Conservation (phyloP, 2,797 vertebrate species). For the Cuculus canorus region DNA sequence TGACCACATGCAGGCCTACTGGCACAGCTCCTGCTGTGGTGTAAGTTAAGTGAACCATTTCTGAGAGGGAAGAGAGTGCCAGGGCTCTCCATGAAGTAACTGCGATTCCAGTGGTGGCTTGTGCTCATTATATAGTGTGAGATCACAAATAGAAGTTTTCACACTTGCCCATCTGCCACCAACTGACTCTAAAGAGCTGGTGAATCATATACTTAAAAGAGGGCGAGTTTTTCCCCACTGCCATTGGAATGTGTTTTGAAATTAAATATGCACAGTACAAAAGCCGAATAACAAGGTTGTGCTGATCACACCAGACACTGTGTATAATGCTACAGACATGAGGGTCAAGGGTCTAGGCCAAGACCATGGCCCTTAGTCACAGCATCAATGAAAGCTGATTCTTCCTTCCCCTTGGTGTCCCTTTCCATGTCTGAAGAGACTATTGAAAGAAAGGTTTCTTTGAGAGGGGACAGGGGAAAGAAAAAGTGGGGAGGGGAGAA, state of each 20-base stretch:
- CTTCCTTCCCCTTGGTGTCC: slow-evolving; percentile 17
- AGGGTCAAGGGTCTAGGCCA: slow-evolving; percentile 47
- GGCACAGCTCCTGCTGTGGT: background rate
- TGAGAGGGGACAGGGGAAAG: background rate
- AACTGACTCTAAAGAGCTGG: slow-evolving; percentile 76
- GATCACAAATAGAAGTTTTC: slow-evolving; percentile 79
- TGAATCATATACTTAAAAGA: slow-evolving; percentile 70
- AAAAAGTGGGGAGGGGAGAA: background rate
- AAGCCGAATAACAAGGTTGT: slow-evolving; percentile 55
- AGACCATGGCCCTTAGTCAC: slow-evolving; percentile 56
- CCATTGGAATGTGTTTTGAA: slow-evolving; percentile 70
- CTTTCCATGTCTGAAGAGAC: slow-evolving; percentile 35
- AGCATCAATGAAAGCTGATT: slow-evolving; percentile 64
- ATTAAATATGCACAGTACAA: slow-evolving; percentile 71
- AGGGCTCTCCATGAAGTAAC: slow-evolving; percentile 33
- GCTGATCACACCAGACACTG: slow-evolving; percentile 60
- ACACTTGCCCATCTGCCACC: slow-evolving; percentile 79
- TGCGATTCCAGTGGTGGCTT: slow-evolving; percentile 62
- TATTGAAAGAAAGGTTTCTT: slow-evolving; percentile 65
- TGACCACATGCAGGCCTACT: background rate
- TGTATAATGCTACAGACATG: slow-evolving; percentile 66
- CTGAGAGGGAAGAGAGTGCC: background rate
- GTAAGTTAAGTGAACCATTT: background rate
- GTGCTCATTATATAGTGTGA: slow-evolving; percentile 64
- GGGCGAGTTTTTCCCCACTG: slow-evolving; percentile 61